These are phyloP conservation scores for Sepioteuthis lessoniana DNA, from an alignment of 2,888 invertebrate genomes.

Conservation along the genomic window DNA sequence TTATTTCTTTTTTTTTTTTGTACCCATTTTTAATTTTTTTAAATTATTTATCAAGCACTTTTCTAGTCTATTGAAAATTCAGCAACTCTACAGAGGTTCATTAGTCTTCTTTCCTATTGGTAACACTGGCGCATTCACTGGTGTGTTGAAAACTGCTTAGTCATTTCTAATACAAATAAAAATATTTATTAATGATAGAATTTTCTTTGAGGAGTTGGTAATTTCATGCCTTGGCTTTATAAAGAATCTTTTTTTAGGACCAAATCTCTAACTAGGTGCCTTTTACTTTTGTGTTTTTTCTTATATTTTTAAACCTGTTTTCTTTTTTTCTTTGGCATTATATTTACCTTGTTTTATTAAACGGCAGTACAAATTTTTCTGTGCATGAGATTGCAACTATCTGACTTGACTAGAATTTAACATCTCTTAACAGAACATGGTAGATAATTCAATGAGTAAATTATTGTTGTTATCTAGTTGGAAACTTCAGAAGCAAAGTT, in stretches of 20 bases:
- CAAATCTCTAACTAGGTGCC: background rate
- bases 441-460: too few relatives aligned
- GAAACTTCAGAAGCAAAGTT: too few relatives aligned
- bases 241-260: background rate
- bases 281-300: background rate
- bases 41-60: background rate
- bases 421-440: too few relatives aligned
- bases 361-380: too few relatives aligned
- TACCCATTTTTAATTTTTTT: too few relatives aligned
- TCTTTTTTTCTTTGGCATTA: too few relatives aligned
- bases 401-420: too few relatives aligned
- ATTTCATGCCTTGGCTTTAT: background rate
- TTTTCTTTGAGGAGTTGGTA: background rate
- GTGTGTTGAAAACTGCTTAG: background rate
- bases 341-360: too few relatives aligned
- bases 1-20: background rate
- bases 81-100: constrained; percentile 2
- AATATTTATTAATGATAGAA: background rate
- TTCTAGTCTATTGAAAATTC: background rate
- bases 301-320: too few relatives aligned
- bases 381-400: too few relatives aligned
- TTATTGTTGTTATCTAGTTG: too few relatives aligned
- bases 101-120: background rate
- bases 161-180: background rate
- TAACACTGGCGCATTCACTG: background rate